These are phyloP conservation scores for Dicyrtomina minuta DNA, from an alignment of 2,888 invertebrate genomes.

Conservation along the genomic window DNA sequence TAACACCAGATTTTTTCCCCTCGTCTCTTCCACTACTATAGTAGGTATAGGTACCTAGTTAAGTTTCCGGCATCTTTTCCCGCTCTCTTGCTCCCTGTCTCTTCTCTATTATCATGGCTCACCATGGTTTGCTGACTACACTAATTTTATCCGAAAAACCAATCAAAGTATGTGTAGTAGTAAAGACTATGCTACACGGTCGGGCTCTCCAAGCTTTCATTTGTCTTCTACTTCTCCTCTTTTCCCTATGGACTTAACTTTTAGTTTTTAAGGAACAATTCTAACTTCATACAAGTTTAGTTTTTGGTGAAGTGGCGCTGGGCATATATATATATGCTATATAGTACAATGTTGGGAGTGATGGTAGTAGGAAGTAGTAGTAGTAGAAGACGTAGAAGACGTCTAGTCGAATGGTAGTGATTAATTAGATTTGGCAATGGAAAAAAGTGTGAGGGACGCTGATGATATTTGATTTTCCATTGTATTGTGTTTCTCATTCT, in stretches of 20 bases:
- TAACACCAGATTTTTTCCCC: too few relatives aligned
- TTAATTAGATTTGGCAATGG: constrained; percentile 9
- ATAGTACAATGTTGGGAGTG: neutral
- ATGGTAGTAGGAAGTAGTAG: neutral
- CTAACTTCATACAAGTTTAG: neutral
- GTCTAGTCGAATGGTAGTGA: neutral
- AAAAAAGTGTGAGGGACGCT: neutral
- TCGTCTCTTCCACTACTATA: neutral
- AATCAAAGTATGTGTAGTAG: constrained; percentile 27
- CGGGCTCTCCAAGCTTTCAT: constrained; percentile 23
- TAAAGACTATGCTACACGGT: too few relatives aligned
- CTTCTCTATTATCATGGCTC: constrained; percentile 23
- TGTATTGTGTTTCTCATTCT: constrained; percentile 1
- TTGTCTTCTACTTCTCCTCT: constrained; percentile 32
- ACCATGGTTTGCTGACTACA: constrained; percentile 42
- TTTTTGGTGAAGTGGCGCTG: too few relatives aligned
- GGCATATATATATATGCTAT: too few relatives aligned
- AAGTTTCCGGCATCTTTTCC: neutral
- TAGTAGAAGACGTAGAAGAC: neutral
- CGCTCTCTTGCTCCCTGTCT: constrained; percentile 4
- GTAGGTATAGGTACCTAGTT: too few relatives aligned
- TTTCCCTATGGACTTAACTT: constrained; percentile 25
- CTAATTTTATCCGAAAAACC: constrained; percentile 37
- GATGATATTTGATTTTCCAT: neutral
- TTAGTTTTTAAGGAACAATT: neutral